phyloP scores from a whole-genome alignment of 2,113 vertebrate genomes.

The Gopherus flavomarginatus region DNA sequence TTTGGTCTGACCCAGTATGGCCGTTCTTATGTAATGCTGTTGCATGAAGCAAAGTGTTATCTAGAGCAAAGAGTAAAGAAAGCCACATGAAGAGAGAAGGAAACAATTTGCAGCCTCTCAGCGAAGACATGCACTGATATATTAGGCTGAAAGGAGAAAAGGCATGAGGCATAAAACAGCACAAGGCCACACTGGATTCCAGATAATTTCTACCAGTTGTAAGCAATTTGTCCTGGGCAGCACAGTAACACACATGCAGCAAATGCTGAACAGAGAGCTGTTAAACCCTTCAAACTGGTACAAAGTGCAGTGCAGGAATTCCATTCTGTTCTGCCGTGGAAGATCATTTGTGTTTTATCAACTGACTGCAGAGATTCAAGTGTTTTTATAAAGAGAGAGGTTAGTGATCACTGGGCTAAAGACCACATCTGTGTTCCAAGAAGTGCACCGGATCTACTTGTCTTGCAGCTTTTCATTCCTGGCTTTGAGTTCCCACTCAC shows the following conservation, averaged over 20 bases:
- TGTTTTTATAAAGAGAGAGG: neutral
- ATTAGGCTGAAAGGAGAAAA: neutral
- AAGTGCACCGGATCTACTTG: rapidly evolving
- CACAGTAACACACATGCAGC: neutral
- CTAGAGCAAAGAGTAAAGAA: neutral
- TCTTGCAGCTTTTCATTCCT: neutral
- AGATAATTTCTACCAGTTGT: neutral
- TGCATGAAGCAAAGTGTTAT: neutral
- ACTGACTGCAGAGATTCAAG: neutral
- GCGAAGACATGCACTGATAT: neutral
- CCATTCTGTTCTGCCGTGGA: too few species aligned
- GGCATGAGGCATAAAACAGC: neutral
- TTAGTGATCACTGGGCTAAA: neutral
- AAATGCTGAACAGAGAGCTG: neutral
- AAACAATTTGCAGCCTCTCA: neutral
- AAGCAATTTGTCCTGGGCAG: neutral
- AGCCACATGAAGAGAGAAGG: neutral
- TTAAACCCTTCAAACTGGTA: neutral
- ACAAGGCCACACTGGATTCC: neutral
- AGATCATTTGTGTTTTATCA: neutral
- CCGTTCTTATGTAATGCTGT: neutral
- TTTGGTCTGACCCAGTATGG: too few species aligned
- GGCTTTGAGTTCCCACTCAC: neutral
- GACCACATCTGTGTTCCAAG: neutral
- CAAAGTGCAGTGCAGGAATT: neutral